Conservation (phyloP, 2,113 vertebrate genomes). For the Platysteira castanea region DNA sequence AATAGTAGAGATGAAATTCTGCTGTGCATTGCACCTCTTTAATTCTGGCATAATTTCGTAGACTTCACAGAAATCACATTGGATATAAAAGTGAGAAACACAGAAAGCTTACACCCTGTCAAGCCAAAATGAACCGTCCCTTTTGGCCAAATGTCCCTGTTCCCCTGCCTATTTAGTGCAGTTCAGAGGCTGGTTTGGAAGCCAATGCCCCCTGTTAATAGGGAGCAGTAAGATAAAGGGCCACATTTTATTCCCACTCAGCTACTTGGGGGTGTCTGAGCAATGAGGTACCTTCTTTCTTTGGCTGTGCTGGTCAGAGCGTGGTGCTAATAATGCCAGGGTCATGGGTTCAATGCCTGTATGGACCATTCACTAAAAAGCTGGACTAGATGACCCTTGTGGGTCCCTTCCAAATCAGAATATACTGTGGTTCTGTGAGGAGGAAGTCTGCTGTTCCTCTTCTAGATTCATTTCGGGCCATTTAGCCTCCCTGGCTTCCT, state of each 20-base stretch:
- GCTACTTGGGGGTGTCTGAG: not conserved
- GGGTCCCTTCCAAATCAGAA: not conserved
- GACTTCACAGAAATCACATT: slow-evolving; percentile 18
- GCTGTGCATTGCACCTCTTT: not conserved
- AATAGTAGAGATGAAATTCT: slow-evolving; percentile 7
- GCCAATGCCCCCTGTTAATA: not conserved
- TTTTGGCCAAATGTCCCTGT: not conserved
- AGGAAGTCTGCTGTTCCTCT: not conserved
- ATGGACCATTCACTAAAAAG: not conserved
- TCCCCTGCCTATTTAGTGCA: not conserved
- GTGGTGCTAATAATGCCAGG: not conserved
- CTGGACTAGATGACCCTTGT: not conserved
- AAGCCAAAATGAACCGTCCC: not conserved
- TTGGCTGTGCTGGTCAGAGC: not conserved
- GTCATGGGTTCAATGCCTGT: not conserved
- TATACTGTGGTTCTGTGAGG: not conserved
- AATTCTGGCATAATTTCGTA: not conserved
- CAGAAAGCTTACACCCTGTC: not conserved
- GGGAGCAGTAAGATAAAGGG: not conserved
- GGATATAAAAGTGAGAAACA: not conserved
- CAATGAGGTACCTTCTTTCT: not conserved
- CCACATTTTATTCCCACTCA: not conserved
- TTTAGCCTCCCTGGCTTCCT: not conserved
- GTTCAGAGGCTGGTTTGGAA: accelerated
- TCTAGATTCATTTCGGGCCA: not conserved